Conservation (phyloP, 2,797 vertebrate species). For the Danio choprae region DNA sequence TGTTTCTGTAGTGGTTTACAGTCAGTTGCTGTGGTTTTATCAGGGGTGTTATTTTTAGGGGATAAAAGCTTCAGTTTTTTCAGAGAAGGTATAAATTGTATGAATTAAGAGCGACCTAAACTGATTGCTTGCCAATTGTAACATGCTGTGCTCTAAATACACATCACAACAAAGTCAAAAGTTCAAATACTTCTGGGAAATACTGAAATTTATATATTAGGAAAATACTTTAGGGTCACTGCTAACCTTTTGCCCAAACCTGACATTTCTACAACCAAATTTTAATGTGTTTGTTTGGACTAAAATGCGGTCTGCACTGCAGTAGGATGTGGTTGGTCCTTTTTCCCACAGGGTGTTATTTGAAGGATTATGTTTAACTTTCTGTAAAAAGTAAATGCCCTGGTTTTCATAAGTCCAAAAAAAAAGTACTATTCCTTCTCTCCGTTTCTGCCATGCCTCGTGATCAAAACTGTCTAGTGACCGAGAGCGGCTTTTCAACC, state of each 20-base stretch:
- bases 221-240: not conserved
- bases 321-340: constrained; percentile 48
- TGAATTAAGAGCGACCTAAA: not conserved
- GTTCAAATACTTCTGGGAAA: constrained; percentile 19
- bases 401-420: constrained; percentile 37
- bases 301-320: constrained; percentile 48
- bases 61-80: constrained; percentile 5
- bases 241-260: constrained; percentile 21
- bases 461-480: constrained; percentile 45
- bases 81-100: constrained; percentile 1
- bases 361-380: constrained; percentile 49
- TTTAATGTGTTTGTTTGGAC: constrained; percentile 43
- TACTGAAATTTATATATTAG: not conserved
- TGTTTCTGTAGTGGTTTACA: constrained; percentile 26
- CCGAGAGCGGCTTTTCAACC: constrained; percentile 45
- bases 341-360: constrained; percentile 44
- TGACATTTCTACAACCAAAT: constrained; percentile 32
- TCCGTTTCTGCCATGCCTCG: constrained; percentile 24
- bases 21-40: constrained; percentile 25
- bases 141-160: not conserved
- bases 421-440: not conserved
- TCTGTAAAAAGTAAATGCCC: constrained; percentile 14
- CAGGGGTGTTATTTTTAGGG: constrained; percentile 9
- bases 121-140: not conserved
- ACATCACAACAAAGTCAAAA: not conserved